These are phyloP conservation scores for Limnephilus auricula DNA, from an alignment of 2,888 invertebrate genomes.

Conservation along the genomic window DNA sequence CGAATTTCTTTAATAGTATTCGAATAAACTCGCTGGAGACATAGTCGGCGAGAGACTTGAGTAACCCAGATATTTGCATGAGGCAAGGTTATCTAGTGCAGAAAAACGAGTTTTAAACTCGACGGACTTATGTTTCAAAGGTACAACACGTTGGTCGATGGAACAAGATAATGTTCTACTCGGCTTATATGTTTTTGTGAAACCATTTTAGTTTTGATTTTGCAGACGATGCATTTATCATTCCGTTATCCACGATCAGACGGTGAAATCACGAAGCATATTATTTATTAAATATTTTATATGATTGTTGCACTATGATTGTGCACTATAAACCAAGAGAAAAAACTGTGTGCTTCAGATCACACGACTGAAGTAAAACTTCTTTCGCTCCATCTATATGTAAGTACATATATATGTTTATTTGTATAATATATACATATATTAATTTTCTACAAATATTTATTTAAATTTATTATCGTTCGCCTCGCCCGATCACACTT, in stretches of 20 bases:
- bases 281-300: not conserved
- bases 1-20: not conserved
- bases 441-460: too few species aligned
- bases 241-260: not conserved
- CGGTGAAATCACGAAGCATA: not conserved
- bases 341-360: too few species aligned
- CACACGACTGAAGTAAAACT: too few species aligned
- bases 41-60: not conserved
- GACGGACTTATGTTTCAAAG: not conserved
- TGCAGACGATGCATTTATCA: not conserved
- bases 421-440: too few species aligned
- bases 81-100: not conserved
- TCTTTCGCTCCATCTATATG: too few species aligned
- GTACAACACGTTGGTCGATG: not conserved
- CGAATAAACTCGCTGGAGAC: not conserved
- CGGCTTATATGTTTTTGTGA: not conserved
- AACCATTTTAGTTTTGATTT: not conserved
- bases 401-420: too few species aligned
- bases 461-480: too few species aligned
- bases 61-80: slow-evolving; percentile 2
- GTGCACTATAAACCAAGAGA: too few species aligned
- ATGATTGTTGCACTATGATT: too few species aligned
- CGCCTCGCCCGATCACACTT: too few species aligned
- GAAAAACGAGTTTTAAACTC: not conserved
- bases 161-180: not conserved